A percentile compares a stretch with the other conserved stretches of the same genome.
These are phyloP conservation scores for Carollia perspicillata DNA, from an alignment of 2,113 vertebrate genomes.

Conservation along the genomic window DNA sequence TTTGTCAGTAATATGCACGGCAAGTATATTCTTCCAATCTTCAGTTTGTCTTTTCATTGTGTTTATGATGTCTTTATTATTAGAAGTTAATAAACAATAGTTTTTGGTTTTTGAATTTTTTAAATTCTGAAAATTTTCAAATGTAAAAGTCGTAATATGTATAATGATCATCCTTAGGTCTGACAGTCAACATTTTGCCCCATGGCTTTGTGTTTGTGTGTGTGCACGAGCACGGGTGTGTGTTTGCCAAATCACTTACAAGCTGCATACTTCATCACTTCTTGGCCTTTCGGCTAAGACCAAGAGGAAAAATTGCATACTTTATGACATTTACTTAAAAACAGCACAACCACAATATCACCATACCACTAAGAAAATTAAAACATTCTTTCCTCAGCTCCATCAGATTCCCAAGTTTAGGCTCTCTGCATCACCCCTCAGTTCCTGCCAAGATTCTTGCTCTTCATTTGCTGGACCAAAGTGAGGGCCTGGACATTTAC, in stretches of 20 bases:
- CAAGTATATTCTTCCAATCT: neutral
- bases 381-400: neutral
- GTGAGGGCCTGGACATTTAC: neutral
- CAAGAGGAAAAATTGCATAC: neutral
- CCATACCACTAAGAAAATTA: neutral
- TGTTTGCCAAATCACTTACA: neutral
- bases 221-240: neutral
- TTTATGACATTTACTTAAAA: neutral
- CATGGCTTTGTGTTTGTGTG: neutral
- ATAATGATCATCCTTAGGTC: neutral
- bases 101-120: neutral
- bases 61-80: neutral
- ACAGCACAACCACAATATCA: neutral
- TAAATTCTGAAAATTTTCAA: neutral
- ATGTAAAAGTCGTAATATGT: neutral
- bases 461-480: neutral
- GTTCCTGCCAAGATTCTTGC: neutral
- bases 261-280: neutral
- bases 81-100: neutral
- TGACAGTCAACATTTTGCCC: neutral
- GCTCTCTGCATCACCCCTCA: neutral
- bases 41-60: neutral
- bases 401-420: neutral
- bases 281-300: too few species aligned
- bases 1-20: neutral